Evolutionary conservation across 2,888 invertebrate species (phyloP).

Genomic region (Ichneumon xanthorius): DNA sequence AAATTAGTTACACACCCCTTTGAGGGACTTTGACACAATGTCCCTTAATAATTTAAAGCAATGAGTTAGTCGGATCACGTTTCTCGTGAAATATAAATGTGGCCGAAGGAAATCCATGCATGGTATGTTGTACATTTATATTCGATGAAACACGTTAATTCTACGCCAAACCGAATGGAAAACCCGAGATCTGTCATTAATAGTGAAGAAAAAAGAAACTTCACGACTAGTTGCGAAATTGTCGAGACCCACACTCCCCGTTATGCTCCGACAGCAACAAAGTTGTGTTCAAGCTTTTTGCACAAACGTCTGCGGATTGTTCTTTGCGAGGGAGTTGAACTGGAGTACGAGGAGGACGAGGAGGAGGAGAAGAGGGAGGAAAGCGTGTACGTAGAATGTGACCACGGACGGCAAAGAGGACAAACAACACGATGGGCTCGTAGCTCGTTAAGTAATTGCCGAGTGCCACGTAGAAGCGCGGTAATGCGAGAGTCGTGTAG

Average conservation of each 20-base stretch:
- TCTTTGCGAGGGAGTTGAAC: constrained; percentile 22
- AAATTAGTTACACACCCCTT: constrained; percentile 63
- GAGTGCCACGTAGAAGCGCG: constrained; percentile 70
- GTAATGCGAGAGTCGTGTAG: constrained; percentile 82
- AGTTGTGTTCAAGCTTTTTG: constrained; percentile 55
- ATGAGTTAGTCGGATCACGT: constrained; percentile 58
- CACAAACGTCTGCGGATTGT: constrained; percentile 54
- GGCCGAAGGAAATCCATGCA: constrained; percentile 49
- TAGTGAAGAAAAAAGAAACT: neutral
- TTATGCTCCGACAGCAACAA: constrained; percentile 22
- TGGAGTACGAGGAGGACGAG: neutral
- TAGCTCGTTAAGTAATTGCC: constrained; percentile 81
- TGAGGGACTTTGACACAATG: constrained; percentile 42
- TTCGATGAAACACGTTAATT: neutral
- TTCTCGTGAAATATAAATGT: constrained; percentile 62
- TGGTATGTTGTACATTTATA: constrained; percentile 19
- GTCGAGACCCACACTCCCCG: neutral
- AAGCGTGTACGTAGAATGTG: constrained; percentile 30
- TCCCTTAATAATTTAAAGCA: constrained; percentile 62
- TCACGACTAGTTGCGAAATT: neutral
- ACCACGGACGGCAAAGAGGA: constrained; percentile 68
- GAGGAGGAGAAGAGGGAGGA: neutral
- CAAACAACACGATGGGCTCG: constrained; percentile 73
- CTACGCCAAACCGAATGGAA: neutral
- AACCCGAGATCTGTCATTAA: neutral